Evolutionary conservation across 2,797 vertebrate species (phyloP), one percentile per base, ranked within the genome.

Genomic region (Crocidura indochinensis): DNA sequence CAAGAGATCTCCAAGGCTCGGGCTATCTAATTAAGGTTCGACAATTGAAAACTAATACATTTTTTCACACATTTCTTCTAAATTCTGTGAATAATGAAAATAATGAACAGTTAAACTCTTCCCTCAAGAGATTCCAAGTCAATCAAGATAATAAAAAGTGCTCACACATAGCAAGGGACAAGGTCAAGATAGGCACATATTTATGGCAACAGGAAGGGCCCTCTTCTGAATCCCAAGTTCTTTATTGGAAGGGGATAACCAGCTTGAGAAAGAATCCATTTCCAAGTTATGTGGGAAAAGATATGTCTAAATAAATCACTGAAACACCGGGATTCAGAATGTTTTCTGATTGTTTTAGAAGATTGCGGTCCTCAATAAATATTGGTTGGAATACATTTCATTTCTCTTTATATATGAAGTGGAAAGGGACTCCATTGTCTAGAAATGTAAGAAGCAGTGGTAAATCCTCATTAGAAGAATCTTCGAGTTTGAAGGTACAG

Each of bases 111-210:
- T 38, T 38, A 38, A 38, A 38, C 64, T 0, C 27, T 47, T 64
- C 49, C 19, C 67, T n/a, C 20, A 6, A 76, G 49, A 76, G 82
- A 24, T 49, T 65, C 72, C 6, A 76, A 79, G 26, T 79, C 53
- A 67, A 51, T 15, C 51, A 51, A 51, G 44, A 17, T 20, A 38
- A 56, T 49, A 69, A 82, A 75, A 31, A 49, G 4, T 0, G 49
- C 24, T 24, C n/a, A 65, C 22, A 22, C 71, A 44, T 51, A 8
- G 10, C 51, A 92, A 67, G 71, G 3, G 31, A n/a, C 12, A n/a
- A 19, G 24, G 4, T 10, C 31, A 0, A 10, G 9, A 62, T 1
- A 12, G 51, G 53, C 14, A 15, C 1, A 17, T 3, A 47, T 1
- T 4, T 6, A 46, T 2, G 44, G 62, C 56, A 11, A 2, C 12